Base-by-base conservation (phyloP, 2,113 vertebrate genomes). In the Proterorhinus semilunaris region DNA sequence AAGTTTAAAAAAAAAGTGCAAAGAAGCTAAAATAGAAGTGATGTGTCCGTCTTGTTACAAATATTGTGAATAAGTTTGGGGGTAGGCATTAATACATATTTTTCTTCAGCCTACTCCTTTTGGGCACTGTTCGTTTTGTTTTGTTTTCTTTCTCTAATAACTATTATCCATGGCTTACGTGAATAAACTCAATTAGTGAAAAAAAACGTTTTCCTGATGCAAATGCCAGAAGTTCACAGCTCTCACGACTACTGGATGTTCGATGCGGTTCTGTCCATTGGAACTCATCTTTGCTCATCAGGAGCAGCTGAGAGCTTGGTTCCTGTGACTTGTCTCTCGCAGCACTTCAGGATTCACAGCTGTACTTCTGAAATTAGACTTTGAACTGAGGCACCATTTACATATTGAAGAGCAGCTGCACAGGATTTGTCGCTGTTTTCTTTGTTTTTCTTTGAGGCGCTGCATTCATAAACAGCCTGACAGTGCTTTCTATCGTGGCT, bases 361-460 rank as follows among this genome's bases (percentile, higher is more conserved):
- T 84, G 81, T 79, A 81, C 59, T 46, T 55, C 81, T 72, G 65
- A 74, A 89, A 82, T 86, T 62, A 79, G 81, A 80, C 76, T 79
- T 66, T 10, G 69, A 76, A 79, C 74, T 66, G 66, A 70, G 77
- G 50, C 74, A 71, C 55, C 65, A 86, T 87, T 89, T 87, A 85
- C 86, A 88, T 85, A 80, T 78, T 74, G 68, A 86, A 81, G 75
- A 84, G 77, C 83, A 86, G 83, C 84, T 84, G 80, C 70, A 65
- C 75, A 76, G 71, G 76, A 80, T 86, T 78, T 86, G 62, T 71
- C 61, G 10, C 75, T 83, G 76, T 86, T 83, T 82, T 80, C 67
- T 77, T 78, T 76, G 48, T 66, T 65, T 82, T 83, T 82, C 69
- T 80, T 84, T 72, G 58, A 66, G 75, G 74, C 52, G 15, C 59